These are phyloP conservation scores for Triplophysa bombifrons DNA, from an alignment of 2,797 vertebrate genomes.

Conservation along the genomic window DNA sequence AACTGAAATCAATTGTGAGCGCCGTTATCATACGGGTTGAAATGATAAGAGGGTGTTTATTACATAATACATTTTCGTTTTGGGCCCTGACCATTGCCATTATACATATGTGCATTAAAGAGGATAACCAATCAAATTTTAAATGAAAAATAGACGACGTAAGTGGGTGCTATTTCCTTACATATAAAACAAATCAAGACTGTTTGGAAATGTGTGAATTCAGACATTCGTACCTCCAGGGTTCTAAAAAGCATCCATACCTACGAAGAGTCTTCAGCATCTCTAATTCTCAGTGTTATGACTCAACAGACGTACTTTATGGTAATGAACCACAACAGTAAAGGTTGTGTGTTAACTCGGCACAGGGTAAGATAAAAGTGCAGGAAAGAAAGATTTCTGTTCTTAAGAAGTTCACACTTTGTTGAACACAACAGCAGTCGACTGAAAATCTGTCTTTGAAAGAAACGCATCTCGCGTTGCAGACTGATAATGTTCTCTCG, in stretches of 20 bases:
- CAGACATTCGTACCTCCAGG: conserved; percentile 44
- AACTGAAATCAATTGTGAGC: no score
- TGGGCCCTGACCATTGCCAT: background rate
- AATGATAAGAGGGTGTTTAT: no score
- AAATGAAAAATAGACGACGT: background rate
- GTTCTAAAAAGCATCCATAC: conserved; percentile 30
- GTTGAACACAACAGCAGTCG: conserved; percentile 45
- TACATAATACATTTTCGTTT: no score
- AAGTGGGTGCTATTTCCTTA: background rate
- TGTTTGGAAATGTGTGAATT: conserved; percentile 2
- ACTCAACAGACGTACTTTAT: conserved; percentile 42
- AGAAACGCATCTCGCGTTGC: conserved; percentile 33
- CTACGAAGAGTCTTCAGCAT: conserved; percentile 58
- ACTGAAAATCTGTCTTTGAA: conserved; percentile 47
- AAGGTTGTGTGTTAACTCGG: conserved; percentile 53
- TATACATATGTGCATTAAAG: background rate
- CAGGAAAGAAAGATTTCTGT: conserved; percentile 9
- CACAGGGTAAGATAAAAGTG: conserved; percentile 39
- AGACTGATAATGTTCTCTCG: conserved; percentile 41
- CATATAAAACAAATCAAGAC: background rate
- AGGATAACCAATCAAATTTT: background rate
- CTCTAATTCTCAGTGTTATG: conserved; percentile 50
- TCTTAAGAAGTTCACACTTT: conserved; percentile 49
- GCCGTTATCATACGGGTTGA: no score
- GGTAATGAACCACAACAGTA: conserved; percentile 48